Conservation (phyloP, 64 coral and sea anemone species). For the Pachyseris speciosa region DNA sequence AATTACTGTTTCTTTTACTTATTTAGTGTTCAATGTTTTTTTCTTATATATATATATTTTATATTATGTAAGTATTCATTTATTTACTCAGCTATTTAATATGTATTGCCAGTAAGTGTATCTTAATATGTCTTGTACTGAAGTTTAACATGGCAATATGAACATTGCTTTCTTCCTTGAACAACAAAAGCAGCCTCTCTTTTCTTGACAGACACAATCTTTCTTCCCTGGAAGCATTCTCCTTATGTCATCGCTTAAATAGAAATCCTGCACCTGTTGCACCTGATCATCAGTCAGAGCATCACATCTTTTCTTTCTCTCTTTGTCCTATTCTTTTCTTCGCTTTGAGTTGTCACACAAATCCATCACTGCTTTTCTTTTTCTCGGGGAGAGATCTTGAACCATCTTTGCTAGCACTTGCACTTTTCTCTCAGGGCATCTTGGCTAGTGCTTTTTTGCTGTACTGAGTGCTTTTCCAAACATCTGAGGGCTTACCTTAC, state of each 20-base stretch:
- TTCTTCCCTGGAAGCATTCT: slow-evolving; percentile 70
- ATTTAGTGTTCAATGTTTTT: too few species aligned
- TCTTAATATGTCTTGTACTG: too few species aligned
- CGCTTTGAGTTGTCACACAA: not conserved
- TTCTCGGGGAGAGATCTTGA: slow-evolving; percentile 2
- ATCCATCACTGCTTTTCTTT: not conserved
- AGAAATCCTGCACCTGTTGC: slow-evolving; percentile 64
- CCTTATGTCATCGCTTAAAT: slow-evolving; percentile 70
- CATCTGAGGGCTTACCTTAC: slow-evolving; percentile 31
- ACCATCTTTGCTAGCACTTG: not conserved
- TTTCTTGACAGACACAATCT: slow-evolving; percentile 75
- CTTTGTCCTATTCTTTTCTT: not conserved
- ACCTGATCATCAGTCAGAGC: slow-evolving; percentile 13
- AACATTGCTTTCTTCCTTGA: not conserved
- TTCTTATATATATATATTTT: too few species aligned
- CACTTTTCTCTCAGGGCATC: not conserved
- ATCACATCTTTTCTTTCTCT: slow-evolving; percentile 5
- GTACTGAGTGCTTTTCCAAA: slow-evolving; percentile 26
- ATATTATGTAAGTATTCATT: too few species aligned
- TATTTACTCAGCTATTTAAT: too few species aligned
- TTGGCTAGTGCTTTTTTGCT: slow-evolving; percentile 22
- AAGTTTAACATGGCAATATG: too few species aligned
- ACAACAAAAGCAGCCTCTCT: slow-evolving; percentile 58
- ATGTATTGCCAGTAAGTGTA: too few species aligned
- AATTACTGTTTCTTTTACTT: too few species aligned